These are phyloP conservation scores for Microplitis mediator DNA, from an alignment of 1,140 invertebrate species.

Conservation along the genomic window DNA sequence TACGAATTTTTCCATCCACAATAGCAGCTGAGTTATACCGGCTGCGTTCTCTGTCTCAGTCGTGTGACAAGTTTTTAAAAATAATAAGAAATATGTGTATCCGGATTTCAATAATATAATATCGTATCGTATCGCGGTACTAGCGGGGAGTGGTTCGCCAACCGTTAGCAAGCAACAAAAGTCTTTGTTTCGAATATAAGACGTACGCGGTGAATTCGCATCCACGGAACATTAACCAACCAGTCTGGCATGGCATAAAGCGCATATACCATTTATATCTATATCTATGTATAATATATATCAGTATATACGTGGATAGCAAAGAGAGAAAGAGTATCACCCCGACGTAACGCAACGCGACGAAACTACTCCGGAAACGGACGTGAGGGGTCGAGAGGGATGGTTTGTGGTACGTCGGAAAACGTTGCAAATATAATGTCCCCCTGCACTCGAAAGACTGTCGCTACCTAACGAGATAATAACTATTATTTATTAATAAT, in stretches of 20 bases:
- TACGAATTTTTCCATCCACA: too few species aligned
- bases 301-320: too few species aligned
- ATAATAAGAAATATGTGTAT: background rate
- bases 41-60: background rate
- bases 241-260: constrained; percentile 26
- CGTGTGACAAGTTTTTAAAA: background rate
- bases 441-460: constrained; percentile 17
- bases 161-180: background rate
- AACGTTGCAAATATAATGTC: constrained; percentile 19
- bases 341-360: constrained; percentile 15
- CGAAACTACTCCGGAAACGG: constrained; percentile 26
- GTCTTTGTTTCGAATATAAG: constrained; percentile 27
- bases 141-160: background rate
- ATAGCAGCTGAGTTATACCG: too few species aligned
- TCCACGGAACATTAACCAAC: constrained; percentile 51
- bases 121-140: background rate
- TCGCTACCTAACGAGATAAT: constrained; percentile 20
- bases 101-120: background rate
- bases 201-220: constrained; percentile 25
- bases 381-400: constrained; percentile 10
- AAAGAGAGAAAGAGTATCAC: background rate
- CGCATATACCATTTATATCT: constrained; percentile 6
- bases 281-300: background rate
- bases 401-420: constrained; percentile 17
- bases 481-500: constrained; percentile 14